A percentile compares a stretch with the other conserved stretches of the same genome.
These are phyloP conservation scores for Drosophila varians DNA, from an alignment of 1,140 invertebrate species.

Conservation along the genomic window DNA sequence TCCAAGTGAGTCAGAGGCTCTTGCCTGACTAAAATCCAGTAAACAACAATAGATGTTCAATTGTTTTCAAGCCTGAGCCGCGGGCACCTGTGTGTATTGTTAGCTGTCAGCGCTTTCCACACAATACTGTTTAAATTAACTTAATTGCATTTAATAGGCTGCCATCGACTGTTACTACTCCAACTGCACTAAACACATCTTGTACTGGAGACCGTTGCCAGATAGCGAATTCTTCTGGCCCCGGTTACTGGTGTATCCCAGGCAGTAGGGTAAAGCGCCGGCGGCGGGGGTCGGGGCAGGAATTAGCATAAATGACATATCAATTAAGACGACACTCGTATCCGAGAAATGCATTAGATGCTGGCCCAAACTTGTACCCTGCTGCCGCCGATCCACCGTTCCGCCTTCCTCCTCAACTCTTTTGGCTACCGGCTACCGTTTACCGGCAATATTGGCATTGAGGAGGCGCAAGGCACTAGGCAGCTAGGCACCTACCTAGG, in stretches of 20 bases:
- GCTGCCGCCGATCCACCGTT: not conserved
- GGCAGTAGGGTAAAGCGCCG: not conserved
- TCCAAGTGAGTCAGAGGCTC: conserved; percentile 13
- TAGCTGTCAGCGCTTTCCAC: conserved; percentile 62
- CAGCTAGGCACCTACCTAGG: too few relatives aligned
- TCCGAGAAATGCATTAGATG: conserved; percentile 77
- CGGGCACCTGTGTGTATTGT: conserved; percentile 56
- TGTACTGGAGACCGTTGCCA: conserved; percentile 40
- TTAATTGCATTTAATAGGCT: conserved; percentile 75
- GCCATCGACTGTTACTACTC: conserved; percentile 45
- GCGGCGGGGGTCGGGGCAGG: conserved; percentile 31
- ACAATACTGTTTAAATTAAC: conserved; percentile 71
- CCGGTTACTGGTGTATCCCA: conserved; percentile 2
- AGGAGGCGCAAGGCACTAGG: not conserved
- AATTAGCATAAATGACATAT: conserved; percentile 78
- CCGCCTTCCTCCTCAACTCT: conserved; percentile 26
- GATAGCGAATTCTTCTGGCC: conserved; percentile 31
- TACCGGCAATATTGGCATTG: conserved; percentile 8
- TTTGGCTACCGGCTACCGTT: conserved; percentile 50
- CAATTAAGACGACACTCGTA: conserved; percentile 73
- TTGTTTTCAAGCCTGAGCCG: conserved; percentile 32
- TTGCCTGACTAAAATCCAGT: conserved; percentile 20
- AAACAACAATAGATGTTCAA: conserved; percentile 38
- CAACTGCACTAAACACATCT: conserved; percentile 53
- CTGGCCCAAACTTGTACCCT: conserved; percentile 17